Base-by-base conservation (phyloP, 1,140 invertebrate species). In the Globodera ellingtonae region DNA sequence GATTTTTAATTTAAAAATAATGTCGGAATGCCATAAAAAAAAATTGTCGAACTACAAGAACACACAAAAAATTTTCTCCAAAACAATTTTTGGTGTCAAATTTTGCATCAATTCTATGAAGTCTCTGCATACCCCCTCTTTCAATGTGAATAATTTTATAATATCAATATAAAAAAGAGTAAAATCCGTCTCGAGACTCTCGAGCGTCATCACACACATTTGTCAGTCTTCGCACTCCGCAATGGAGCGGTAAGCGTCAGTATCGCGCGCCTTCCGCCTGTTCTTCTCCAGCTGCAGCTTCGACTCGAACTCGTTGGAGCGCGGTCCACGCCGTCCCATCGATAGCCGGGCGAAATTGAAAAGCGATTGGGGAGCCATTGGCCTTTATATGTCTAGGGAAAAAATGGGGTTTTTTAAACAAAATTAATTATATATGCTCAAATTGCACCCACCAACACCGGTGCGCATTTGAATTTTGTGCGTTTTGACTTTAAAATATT, bases 251-350 rank as follows among this genome's bases (percentile, higher is more conserved):
- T 85, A 85, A 6, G 82, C 72, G 15, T 65, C 75, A 13, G 52
- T 56, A 46, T 79, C 62, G 10, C 85, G 82, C 35, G 85, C 85
- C 7, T 79, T 77, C 10, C 67, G 56, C 18, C 74, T 77, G 78
- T 86, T 86, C 67, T 81, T 83, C n/a, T n/a, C 70, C 24, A 80
- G 62, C 18, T 81, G 24, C 50, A 93, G 94, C 88, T 94, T 93
- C 86, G 94, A 94, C 89, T 99, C 97, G 90, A 96, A 98, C 0
- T 97, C 97, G 91, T 95, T 98, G 6, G 96, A 98, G 44, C 97
- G 91, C n/a, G n/a, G 88, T 98, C 95, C 0, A 99, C 96, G 1
- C 97, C 97, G 90, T 99, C 97, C 97, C 97, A 99, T 56, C 95
- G 91, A 90, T 96, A 94, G 0, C 97, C 97, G 0, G 97, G 97